Conservation (phyloP, 1,140 invertebrate genomes). For the Saccostrea glomerata region DNA sequence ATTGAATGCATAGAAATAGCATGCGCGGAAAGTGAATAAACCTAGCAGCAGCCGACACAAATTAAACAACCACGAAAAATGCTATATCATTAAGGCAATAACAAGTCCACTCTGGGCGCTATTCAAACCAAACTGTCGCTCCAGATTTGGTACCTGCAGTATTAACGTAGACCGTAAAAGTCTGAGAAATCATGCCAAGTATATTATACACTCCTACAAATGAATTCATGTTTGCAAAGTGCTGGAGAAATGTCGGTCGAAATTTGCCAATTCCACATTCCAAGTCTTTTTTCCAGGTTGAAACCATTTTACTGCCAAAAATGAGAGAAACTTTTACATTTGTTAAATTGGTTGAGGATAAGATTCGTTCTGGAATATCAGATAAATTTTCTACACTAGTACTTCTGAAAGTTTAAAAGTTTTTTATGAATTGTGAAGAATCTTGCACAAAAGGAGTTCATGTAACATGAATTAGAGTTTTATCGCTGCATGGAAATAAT, state of each 20-base stretch:
- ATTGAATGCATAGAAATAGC: slow-evolving; percentile 41
- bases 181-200: slow-evolving; percentile 3
- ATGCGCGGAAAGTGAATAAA: slow-evolving; percentile 60
- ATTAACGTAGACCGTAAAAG: slow-evolving; percentile 49
- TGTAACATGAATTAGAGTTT: too few relatives aligned
- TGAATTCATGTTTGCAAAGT: slow-evolving; percentile 19
- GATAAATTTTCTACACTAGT: too few relatives aligned
- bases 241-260: neutral
- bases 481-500: too few relatives aligned
- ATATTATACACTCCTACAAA: slow-evolving; percentile 45
- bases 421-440: too few relatives aligned
- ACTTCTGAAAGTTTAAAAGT: too few relatives aligned
- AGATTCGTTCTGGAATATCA: too few relatives aligned
- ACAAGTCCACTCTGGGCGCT: slow-evolving; percentile 61
- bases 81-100: slow-evolving; percentile 62
- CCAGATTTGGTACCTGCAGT: slow-evolving; percentile 63
- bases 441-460: too few relatives aligned
- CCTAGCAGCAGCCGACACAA: slow-evolving; percentile 32
- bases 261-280: slow-evolving; percentile 37
- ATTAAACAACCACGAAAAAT: slow-evolving; percentile 52
- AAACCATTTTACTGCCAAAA: too few relatives aligned
- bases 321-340: too few relatives aligned
- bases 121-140: slow-evolving; percentile 63
- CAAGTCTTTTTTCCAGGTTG: neutral
- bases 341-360: too few relatives aligned